These are phyloP conservation scores for Perognathus longimembris DNA, from an alignment of 2,113 vertebrate species.

Conservation along the genomic window DNA sequence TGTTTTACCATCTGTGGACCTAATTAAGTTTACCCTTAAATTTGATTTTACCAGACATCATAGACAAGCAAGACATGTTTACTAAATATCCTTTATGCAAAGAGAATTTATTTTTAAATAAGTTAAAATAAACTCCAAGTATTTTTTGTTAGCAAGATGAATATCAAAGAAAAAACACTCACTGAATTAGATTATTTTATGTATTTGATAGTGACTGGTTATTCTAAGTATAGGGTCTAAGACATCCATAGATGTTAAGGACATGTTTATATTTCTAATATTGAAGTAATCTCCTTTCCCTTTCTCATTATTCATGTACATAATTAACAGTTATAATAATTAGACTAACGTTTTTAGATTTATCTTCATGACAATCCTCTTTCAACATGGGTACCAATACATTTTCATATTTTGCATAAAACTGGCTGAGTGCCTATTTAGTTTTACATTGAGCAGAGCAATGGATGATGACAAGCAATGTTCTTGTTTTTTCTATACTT, in stretches of 20 bases:
- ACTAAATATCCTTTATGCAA: slow-evolving; percentile 79
- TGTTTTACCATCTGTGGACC: slow-evolving; percentile 85
- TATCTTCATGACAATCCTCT: not conserved
- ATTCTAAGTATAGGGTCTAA: not conserved
- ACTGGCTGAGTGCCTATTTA: not conserved
- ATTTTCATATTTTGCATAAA: not conserved
- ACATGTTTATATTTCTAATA: not conserved
- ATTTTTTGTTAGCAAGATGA: slow-evolving; percentile 54
- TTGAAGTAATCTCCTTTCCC: not conserved
- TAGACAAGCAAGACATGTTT: slow-evolving; percentile 85
- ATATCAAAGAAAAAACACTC: slow-evolving; percentile 8
- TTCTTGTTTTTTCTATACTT: not conserved
- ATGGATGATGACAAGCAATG: not conserved
- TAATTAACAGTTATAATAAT: not conserved
- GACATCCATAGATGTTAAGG: not conserved
- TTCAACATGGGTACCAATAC: not conserved
- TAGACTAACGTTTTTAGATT: not conserved
- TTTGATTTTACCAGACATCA: slow-evolving; percentile 85
- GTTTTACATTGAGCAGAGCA: not conserved
- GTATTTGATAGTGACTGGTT: not conserved
- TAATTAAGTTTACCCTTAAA: slow-evolving; percentile 88
- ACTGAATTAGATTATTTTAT: slow-evolving; percentile 39
- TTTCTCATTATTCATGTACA: not conserved
- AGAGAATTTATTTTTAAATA: slow-evolving; percentile 73
- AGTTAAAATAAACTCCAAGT: slow-evolving; percentile 73